Percentiles rank a stretch among this genome's conserved stretches.
These are phyloP conservation scores for Troides oblongomaculatus DNA, from an alignment of 2,888 invertebrate genomes.

Conservation along the genomic window DNA sequence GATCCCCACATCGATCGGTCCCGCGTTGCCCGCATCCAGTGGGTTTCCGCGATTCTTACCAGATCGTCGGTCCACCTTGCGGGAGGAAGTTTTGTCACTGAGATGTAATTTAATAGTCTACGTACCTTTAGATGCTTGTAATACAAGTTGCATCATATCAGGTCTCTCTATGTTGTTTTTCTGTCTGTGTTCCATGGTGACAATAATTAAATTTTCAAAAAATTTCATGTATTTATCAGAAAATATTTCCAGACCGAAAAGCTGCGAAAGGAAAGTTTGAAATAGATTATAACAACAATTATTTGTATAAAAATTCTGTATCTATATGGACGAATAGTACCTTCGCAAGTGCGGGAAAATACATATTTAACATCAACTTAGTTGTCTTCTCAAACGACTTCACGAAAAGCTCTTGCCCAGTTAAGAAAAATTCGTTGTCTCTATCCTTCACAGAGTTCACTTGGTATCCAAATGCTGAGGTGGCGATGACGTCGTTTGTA, in stretches of 20 bases:
- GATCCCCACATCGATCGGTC: too few relatives aligned
- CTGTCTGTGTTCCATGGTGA: slow-evolving; percentile 65
- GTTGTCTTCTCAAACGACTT: slow-evolving; percentile 43
- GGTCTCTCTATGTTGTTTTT: slow-evolving; percentile 70
- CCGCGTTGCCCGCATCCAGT: too few relatives aligned
- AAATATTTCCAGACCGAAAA: slow-evolving; percentile 45
- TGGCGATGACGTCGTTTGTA: slow-evolving; percentile 81
- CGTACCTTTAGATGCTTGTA: slow-evolving; percentile 67
- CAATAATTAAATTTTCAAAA: slow-evolving; percentile 48
- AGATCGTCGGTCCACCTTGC: too few relatives aligned
- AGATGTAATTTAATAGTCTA: too few relatives aligned
- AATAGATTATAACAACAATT: too few relatives aligned
- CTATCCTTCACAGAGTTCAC: slow-evolving; percentile 76
- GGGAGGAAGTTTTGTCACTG: too few relatives aligned
- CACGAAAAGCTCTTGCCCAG: slow-evolving; percentile 47
- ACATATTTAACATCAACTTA: slow-evolving; percentile 37
- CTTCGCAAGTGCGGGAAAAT: slow-evolving; percentile 46
- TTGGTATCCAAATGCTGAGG: slow-evolving; percentile 77
- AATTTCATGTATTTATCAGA: slow-evolving; percentile 42
- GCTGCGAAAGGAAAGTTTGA: slow-evolving; percentile 38
- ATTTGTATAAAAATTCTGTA: too few relatives aligned
- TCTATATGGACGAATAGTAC: slow-evolving; percentile 35
- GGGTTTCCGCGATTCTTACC: too few relatives aligned
- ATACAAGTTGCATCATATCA: slow-evolving; percentile 79
- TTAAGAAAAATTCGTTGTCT: slow-evolving; percentile 75